Evolutionary conservation across 2,113 vertebrate genomes (phyloP).

Genomic region (Podarcis muralis): DNA sequence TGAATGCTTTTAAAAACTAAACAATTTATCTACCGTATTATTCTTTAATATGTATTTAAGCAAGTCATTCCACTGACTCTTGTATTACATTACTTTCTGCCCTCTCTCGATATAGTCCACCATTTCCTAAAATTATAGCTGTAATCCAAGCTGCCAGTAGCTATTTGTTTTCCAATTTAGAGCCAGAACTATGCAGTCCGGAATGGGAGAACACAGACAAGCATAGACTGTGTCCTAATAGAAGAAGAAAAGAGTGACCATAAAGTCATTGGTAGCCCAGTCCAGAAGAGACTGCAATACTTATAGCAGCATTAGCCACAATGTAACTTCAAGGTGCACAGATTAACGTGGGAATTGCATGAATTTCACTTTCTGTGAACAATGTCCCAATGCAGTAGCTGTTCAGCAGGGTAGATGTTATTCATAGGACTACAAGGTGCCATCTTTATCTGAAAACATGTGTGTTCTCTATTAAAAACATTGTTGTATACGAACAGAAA

Average conservation of each 20-base stretch:
- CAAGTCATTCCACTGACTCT: slow-evolving; percentile 11
- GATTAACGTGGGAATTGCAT: neutral
- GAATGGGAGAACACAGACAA: neutral
- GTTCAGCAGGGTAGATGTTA: too few relatives aligned
- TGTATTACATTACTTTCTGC: slow-evolving; percentile 11
- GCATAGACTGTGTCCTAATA: neutral
- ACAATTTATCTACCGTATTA: slow-evolving; percentile 19
- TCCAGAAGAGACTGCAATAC: neutral
- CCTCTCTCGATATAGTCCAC: neutral
- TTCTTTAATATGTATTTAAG: slow-evolving; percentile 30
- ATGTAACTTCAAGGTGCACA: neutral
- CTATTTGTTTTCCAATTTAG: slow-evolving; percentile 32
- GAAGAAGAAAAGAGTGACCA: neutral
- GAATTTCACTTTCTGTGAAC: neutral
- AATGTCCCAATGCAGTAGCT: neutral
- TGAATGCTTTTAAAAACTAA: slow-evolving; percentile 24
- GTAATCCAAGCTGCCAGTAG: slow-evolving; percentile 14
- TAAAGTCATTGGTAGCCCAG: neutral
- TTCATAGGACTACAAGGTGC: neutral
- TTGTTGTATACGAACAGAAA: neutral
- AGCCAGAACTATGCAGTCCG: neutral
- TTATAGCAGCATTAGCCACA: neutral
- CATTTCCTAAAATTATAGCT: slow-evolving; percentile 12
- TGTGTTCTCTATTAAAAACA: neutral
- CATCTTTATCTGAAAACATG: neutral